Conservation (phyloP, 2,113 vertebrate species). For the Silurus glanis region DNA sequence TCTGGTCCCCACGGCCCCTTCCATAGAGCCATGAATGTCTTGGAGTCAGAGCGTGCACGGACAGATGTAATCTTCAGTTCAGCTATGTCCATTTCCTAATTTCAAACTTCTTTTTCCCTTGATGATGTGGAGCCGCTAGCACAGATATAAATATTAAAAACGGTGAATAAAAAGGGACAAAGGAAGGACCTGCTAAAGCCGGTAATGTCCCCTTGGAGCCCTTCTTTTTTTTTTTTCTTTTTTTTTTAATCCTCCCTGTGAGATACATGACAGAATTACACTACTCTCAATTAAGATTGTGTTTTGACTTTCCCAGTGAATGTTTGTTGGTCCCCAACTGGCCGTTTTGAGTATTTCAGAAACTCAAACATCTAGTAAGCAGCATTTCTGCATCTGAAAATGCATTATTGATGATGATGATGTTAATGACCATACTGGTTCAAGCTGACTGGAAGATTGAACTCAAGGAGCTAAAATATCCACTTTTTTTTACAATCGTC, state of each 20-base stretch:
- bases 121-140: not conserved
- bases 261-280: not conserved
- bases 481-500: not conserved
- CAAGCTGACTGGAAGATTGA: no score
- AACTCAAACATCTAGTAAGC: not conserved
- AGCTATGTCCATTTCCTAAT: not conserved
- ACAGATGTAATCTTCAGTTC: not conserved
- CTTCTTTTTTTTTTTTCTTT: not conserved
- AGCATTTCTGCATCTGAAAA: not conserved
- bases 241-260: not conserved
- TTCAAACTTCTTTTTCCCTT: not conserved
- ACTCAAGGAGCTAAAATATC: not conserved
- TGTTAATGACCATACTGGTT: not conserved
- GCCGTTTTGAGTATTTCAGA: not conserved
- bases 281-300: not conserved
- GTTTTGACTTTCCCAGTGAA: not conserved
- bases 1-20: slow-evolving; percentile 6
- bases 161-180: not conserved
- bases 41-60: not conserved
- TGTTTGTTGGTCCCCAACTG: not conserved
- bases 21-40: slow-evolving; percentile 6
- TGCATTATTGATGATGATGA: not conserved
- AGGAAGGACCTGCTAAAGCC: not conserved
- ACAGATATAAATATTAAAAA: not conserved
- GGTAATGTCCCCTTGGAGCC: not conserved